Evolutionary conservation across 2,113 vertebrate species (phyloP), one percentile per base, ranked within the genome.

Genomic region (Girardinichthys multiradiatus): DNA sequence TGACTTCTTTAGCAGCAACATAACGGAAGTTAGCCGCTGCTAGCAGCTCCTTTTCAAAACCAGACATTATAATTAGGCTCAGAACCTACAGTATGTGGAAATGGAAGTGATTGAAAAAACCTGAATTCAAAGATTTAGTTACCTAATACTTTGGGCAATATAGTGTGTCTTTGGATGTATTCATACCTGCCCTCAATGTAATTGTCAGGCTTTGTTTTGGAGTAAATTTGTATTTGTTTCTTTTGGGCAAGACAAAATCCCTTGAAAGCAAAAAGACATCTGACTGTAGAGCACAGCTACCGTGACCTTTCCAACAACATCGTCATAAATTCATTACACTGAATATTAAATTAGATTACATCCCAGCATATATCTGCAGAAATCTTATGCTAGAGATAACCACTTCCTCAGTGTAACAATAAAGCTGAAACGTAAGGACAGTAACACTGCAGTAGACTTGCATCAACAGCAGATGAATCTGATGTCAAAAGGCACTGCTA

Each of bases 401-500:
- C 24, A 28, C 15, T 30, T 64, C 48, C 45, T 35, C 58, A 64
- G 15, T 27, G 15, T 31, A 21, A 57, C 15, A 42, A 19, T 67
- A 42, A 6, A 51, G 27, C 64, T 45, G 60, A 78, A 66, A 68
- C 13, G 6, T 2, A 2, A 30, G 4, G 35, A 74, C 26, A 81
- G 72, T 72, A 64, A 37, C n/a, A 70, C 30, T 57, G 70, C 24
- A 27, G 9, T 42, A 65, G 79, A 85, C 67, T 33, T 72, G 21
- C 39, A 45, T n/a, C 21, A 26, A 74, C 69, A 72, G 70, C 73
- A 57, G 35, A 75, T 35, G 37, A 68, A 33, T 72, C 26, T 27
- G 42, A 17, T 64, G 68, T 82, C 42, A 72, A 79, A 85, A 85
- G 42, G 45, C 33, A 4, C 1, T 1, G 5, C 57, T 28, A 57